These are phyloP conservation scores for Cisticola juncidis DNA, from an alignment of 2,113 vertebrate genomes.

Conservation along the genomic window DNA sequence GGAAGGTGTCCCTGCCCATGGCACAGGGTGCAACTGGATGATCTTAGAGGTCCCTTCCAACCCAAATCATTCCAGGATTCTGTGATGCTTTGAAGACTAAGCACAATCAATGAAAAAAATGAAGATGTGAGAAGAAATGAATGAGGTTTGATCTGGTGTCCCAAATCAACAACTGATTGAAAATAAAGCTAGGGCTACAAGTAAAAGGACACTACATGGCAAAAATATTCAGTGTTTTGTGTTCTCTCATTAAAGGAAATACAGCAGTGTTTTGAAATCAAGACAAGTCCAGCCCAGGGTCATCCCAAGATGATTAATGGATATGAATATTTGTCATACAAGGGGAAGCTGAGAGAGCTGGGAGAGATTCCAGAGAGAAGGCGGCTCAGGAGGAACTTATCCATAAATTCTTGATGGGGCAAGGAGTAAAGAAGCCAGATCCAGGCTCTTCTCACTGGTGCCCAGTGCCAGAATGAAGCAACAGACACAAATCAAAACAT, in stretches of 20 bases:
- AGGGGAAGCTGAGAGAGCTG: not conserved
- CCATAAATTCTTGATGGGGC: not conserved
- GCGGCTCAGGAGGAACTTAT: not conserved
- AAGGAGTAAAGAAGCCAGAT: not conserved
- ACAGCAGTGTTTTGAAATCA: not conserved
- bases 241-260: not conserved
- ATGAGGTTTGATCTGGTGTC: not conserved
- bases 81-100: not conserved
- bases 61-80: not conserved
- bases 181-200: not conserved
- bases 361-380: not conserved
- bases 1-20: not conserved
- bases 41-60: not conserved
- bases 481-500: not conserved
- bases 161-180: not conserved
- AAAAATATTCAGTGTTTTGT: not conserved
- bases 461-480: not conserved
- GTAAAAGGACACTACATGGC: not conserved
- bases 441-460: not conserved
- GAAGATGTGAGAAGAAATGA: not conserved
- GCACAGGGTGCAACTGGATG: too few relatives aligned
- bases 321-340: not conserved
- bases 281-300: not conserved
- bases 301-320: not conserved
- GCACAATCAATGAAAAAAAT: not conserved